Evolutionary conservation across 2,888 invertebrate genomes (phyloP), one percentile per base, ranked within the genome.

Genomic region (Eucera pruinosa): DNA sequence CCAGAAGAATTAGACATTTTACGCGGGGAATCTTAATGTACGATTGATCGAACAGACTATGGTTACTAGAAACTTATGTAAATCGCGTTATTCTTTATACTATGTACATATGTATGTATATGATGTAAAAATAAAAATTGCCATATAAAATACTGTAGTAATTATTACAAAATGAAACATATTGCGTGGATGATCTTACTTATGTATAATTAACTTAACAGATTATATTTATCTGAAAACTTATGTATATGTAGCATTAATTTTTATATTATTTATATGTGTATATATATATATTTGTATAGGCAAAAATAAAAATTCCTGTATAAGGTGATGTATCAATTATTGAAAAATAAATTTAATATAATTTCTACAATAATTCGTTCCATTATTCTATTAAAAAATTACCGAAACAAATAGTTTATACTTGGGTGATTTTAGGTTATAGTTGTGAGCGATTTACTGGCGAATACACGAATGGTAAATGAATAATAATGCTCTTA

Each of bases 1-100:
- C 95, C 95, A 0, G 96, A 96, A 91, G 97, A 97, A 92, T 93
- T 97, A 70, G 94, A 95, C 80, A 94, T 95, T 72, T 89, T 96
- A 45, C 93, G 95, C 83, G 93, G 90, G 88, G 77, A 47, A 66
- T 43, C 30, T 47, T 9, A 41, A 23, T 45, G 25, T 23, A 5
- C 30, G n/a, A 9, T 15, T 36, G 11, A 36, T 3, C n/a, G 30
- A 33, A 33, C 25, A 54, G n/a, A 13, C 18, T 20, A 11, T 5
- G 0, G 6, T 33, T 54, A 7, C 6, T 30, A 18, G n/a, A 54
- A 25, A 54, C 3, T 54, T 18, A 13, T 33, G 52, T 33, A 33
- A 33, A 54, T 33, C 27, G 30, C 30, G 6, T 30, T 30, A 30
- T 30, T 30, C 9, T 30, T 52, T 54, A 7, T 52, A 52, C 30